Evolutionary conservation across 2,113 vertebrate genomes (phyloP).

Genomic region (Conger conger): DNA sequence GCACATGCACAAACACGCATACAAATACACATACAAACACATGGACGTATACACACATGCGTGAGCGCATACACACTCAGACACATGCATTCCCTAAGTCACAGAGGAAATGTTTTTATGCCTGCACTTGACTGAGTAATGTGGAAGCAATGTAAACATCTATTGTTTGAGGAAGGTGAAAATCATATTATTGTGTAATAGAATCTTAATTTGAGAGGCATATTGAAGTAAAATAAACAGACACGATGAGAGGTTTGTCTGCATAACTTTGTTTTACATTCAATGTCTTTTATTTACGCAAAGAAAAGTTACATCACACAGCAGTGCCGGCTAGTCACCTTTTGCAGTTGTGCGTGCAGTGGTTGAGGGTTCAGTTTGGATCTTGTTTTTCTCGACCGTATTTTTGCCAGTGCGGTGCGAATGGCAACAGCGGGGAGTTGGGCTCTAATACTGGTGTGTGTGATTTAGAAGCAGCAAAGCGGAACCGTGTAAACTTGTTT

Average conservation of each 20-base stretch:
- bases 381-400: background rate
- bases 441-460: background rate
- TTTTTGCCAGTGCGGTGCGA: background rate
- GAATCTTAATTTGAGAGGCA: background rate
- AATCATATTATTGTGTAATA: background rate
- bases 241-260: background rate
- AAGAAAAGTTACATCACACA: background rate
- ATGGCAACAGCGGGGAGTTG: background rate
- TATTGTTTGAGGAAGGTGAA: background rate
- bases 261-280: background rate
- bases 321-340: background rate
- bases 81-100: background rate
- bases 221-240: background rate
- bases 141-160: background rate
- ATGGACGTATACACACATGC: slow-evolving; percentile 5
- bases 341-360: background rate
- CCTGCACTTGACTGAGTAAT: background rate
- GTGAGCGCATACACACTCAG: background rate
- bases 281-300: background rate
- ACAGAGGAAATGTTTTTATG: background rate
- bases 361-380: background rate
- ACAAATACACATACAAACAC: slow-evolving; percentile 6
- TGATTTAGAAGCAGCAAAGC: slow-evolving; percentile 10
- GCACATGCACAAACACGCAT: background rate
- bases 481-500: slow-evolving; percentile 25